Evolutionary conservation across 2,888 invertebrate genomes (phyloP), one percentile per base, ranked within the genome.

Genomic region (Formica aserva): DNA sequence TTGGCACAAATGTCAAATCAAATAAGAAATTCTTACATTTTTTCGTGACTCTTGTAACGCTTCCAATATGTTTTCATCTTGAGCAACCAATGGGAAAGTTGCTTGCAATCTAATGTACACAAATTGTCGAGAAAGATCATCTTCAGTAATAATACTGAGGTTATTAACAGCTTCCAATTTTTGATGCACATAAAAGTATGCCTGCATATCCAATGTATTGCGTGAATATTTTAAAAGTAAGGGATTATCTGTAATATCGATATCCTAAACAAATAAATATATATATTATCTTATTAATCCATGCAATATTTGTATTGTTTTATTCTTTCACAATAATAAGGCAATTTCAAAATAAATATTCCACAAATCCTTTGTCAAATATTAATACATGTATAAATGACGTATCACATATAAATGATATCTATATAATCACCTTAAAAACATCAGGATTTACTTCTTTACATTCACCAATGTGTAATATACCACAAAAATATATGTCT

Each of bases 201-300:
- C 96, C 92, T 96, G 96, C 90, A 97, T 94, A 18, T 96, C 96
- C 29, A 95, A 94, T n/a, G 96, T 95, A 22, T 96, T 95, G 85
- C 96, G 94, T 29, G 95, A 95, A 89, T 96, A 95, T 82, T 95
- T 95, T 62, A 98, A 95, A 75, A 97, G 95, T 82, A 97, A 95
- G 3, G 97, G 97, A 95, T 97, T 97, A 92, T 98, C 97, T 74
- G 97, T 97, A 91, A 97, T 97, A 93, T 97, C 97, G 82, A 98
- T 97, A 94, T 97, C 96, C 96, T 96, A 88, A 48, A 71, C 45
- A 82, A 60, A 78, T 15, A 55, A 65, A 83, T 60, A 66, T 2
- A 29, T 22, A 15, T 32, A 18, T 32, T 52, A 41, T 29, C n/a
- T 66, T 5, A 29, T 26, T 41, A 3, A 77, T 35, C 11, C 66